These are phyloP conservation scores for Haliaeetus leucogaster DNA, from an alignment of 2,113 vertebrate genomes.

Conservation along the genomic window DNA sequence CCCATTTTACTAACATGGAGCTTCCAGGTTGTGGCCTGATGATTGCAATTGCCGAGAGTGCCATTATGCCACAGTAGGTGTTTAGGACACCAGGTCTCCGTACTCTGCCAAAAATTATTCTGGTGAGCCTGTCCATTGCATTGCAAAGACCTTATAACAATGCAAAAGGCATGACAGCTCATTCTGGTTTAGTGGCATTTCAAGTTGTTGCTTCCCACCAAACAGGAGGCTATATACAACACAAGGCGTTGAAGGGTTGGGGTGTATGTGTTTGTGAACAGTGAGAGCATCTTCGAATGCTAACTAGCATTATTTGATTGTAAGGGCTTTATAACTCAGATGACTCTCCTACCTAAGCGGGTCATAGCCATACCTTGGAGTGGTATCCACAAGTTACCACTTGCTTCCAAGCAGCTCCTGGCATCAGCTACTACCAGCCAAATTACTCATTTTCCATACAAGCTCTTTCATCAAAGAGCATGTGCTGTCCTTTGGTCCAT, in stretches of 20 bases:
- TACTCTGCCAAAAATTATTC: not conserved
- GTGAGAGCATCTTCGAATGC: not conserved
- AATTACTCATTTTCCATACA: not conserved
- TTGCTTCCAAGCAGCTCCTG: not conserved
- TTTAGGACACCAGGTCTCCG: not conserved
- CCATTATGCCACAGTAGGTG: not conserved
- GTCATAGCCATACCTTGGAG: not conserved
- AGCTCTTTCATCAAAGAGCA: not conserved
- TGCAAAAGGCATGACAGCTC: accelerated
- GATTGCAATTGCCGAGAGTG: not conserved
- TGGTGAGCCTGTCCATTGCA: not conserved
- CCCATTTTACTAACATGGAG: not conserved
- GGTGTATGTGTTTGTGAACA: not conserved
- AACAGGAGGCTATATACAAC: not conserved
- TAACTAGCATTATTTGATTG: not conserved
- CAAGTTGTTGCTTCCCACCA: not conserved
- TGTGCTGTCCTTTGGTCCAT: not conserved
- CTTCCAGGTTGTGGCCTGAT: not conserved
- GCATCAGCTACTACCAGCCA: not conserved
- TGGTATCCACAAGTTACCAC: not conserved
- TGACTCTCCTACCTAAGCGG: not conserved
- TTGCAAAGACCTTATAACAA: not conserved
- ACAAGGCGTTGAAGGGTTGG: not conserved
- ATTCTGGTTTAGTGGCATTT: not conserved
- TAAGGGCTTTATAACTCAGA: not conserved